These are phyloP conservation scores for Atlantisia rogersi DNA, from an alignment of 2,113 vertebrate species.

Conservation along the genomic window DNA sequence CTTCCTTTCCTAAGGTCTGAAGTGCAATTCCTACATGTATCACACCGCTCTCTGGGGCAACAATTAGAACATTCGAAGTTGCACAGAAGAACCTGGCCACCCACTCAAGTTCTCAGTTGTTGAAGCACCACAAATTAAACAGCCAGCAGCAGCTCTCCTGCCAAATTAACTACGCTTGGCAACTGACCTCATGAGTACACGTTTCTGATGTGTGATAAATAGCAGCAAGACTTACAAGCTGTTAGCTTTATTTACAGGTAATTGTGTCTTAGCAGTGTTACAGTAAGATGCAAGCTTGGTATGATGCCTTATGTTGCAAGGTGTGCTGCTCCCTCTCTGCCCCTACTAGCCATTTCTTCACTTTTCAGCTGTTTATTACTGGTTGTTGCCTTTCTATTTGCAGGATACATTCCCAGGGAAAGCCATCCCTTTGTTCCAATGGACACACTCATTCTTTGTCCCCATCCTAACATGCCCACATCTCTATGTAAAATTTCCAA, in stretches of 20 bases:
- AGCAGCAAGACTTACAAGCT: constrained; percentile 20
- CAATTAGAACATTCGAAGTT: background rate
- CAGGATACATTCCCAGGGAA: background rate
- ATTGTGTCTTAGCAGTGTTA: background rate
- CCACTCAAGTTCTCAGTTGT: background rate
- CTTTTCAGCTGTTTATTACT: background rate
- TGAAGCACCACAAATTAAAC: background rate
- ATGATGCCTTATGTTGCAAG: background rate
- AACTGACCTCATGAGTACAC: background rate
- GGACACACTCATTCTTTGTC: background rate
- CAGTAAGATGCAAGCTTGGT: background rate
- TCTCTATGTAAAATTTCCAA: background rate
- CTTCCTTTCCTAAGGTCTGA: background rate
- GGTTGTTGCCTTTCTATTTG: background rate
- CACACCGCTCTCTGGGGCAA: background rate
- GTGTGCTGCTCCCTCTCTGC: background rate
- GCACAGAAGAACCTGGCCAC: background rate
- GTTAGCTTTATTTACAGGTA: constrained; percentile 32
- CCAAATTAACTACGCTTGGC: constrained; percentile 14
- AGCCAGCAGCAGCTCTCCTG: background rate
- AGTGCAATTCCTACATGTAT: background rate
- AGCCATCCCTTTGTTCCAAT: background rate
- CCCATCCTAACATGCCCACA: background rate
- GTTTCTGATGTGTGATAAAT: constrained; percentile 18
- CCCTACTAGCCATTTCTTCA: background rate